Percentiles rank a stretch among this genome's conserved stretches.
phyloP scores from a whole-genome alignment of 1,140 invertebrate genomes.

The Mycetomoellerius zeteki region DNA sequence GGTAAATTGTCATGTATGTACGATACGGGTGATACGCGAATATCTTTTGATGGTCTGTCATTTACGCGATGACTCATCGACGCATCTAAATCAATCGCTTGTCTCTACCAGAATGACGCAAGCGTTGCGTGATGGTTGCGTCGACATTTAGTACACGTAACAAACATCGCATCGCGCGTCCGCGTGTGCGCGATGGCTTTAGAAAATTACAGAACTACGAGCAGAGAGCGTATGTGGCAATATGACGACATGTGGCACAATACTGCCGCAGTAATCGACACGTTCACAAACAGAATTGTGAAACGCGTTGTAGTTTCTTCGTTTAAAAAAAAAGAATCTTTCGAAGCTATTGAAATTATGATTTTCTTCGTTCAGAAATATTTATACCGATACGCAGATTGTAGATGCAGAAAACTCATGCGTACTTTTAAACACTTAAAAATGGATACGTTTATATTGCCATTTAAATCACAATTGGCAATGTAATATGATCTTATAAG shows the following conservation, averaged over 20 bases:
- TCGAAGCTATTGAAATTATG: not conserved
- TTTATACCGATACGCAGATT: not conserved
- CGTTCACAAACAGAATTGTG: constrained; percentile 21
- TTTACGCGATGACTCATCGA: constrained; percentile 53
- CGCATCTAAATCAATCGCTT: constrained; percentile 62
- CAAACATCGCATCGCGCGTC: constrained; percentile 42
- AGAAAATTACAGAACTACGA: constrained; percentile 56
- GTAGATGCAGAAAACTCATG: not conserved
- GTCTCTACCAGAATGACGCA: constrained; percentile 57
- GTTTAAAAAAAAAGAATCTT: not conserved
- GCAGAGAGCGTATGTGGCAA: constrained; percentile 49
- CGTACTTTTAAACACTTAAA: not conserved
- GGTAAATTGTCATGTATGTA: constrained; percentile 26
- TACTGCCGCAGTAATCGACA: constrained; percentile 48
- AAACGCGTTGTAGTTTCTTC: not conserved
- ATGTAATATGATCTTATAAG: not conserved
- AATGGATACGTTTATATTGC: not conserved
- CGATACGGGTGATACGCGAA: constrained; percentile 28
- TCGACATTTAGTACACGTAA: constrained; percentile 61
- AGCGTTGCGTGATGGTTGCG: constrained; percentile 60
- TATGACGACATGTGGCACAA: constrained; percentile 44
- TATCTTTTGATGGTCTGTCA: constrained; percentile 54
- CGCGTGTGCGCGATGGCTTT: constrained; percentile 47
- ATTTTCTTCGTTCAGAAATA: not conserved
- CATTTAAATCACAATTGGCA: not conserved